Conservation (phyloP, 2,888 invertebrate species). For the Leuctra nigra region DNA sequence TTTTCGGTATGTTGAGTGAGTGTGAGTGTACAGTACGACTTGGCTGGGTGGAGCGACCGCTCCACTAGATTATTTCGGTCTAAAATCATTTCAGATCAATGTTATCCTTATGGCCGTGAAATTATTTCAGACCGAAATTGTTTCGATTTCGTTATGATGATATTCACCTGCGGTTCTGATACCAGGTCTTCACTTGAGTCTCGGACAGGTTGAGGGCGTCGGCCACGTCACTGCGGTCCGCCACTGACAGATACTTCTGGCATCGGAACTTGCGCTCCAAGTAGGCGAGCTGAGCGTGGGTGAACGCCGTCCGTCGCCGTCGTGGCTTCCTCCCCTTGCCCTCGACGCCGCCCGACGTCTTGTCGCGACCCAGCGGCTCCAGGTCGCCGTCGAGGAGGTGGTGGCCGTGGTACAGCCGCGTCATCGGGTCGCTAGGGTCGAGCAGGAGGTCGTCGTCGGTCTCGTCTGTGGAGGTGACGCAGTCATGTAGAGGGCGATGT, state of each 20-base stretch:
- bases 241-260: conserved; percentile 90
- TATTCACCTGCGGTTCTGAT: conserved; percentile 74
- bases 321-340: conserved; percentile 58
- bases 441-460: conserved; percentile 5
- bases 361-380: conserved; percentile 3
- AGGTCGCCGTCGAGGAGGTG: conserved; percentile 33
- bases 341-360: conserved; percentile 30
- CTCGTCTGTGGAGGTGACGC: conserved; percentile 4
- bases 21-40: too few relatives aligned
- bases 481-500: too few relatives aligned
- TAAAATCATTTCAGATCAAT: too few relatives aligned
- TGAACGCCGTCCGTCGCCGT: conserved; percentile 83
- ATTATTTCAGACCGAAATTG: too few relatives aligned
- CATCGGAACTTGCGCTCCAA: conserved; percentile 87
- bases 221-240: conserved; percentile 88
- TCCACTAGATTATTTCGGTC: too few relatives aligned
- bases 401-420: conserved; percentile 23
- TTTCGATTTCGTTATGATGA: too few relatives aligned
- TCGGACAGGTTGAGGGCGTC: conserved; percentile 84
- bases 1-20: too few relatives aligned
- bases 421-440: conserved; percentile 15
- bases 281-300: conserved; percentile 88
- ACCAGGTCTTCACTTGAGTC: conserved; percentile 96
- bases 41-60: too few relatives aligned
- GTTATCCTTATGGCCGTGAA: too few relatives aligned